Base-by-base conservation (phyloP, 2,888 invertebrate genomes). In the Kryphioiulus occultus region DNA sequence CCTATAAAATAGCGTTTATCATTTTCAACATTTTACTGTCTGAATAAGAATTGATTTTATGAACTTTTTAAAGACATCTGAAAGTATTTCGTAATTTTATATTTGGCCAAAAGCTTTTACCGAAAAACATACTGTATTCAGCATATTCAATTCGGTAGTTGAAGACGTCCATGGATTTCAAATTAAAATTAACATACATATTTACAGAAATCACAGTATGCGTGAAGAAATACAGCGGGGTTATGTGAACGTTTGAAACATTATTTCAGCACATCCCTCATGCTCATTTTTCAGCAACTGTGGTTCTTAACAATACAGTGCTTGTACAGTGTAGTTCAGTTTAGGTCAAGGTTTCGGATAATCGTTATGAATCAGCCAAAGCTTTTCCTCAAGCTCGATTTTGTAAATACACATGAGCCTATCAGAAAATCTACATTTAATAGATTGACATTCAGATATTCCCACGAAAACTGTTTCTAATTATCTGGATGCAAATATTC, bases 401-500 rank as follows among this genome's bases (percentile, higher is more conserved):
- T 19, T 53, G 5, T 17, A 53, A 53, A 53, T 47, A 15, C 12
- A 12, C 17, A 12, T 68, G 10, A 12, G 68, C 26, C 22, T 68
- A 68, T 68, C 26, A 68, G 26, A 68, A 26, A 68, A 68, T 68
- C 68, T 10, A 68, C 68, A 26, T 26, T 26, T 68, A 68, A 26
- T 26, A 68, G 68, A 10, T 68, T 68, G 68, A 68, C 26, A 68
- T 59, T 22, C 22, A 26, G 4, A 26, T 68, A 68, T 26, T 68
- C 26, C 26, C 68, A 68, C n/a, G 26, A 26, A 68, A 68, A 26
- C 22, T 12, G 26, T 68, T 26, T 68, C 26, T 10, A 26, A 68
- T 68, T 68, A 68, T 68, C 68, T 68, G 68, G 68, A 10, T 68
- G 68, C 68, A 26, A 68, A 68, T 68, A 68, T 68, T 68, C 22